A percentile compares a stretch with the other conserved stretches of the same genome.
Conservation (phyloP, 2,797 vertebrate genomes). For the Anguilla obscura region DNA sequence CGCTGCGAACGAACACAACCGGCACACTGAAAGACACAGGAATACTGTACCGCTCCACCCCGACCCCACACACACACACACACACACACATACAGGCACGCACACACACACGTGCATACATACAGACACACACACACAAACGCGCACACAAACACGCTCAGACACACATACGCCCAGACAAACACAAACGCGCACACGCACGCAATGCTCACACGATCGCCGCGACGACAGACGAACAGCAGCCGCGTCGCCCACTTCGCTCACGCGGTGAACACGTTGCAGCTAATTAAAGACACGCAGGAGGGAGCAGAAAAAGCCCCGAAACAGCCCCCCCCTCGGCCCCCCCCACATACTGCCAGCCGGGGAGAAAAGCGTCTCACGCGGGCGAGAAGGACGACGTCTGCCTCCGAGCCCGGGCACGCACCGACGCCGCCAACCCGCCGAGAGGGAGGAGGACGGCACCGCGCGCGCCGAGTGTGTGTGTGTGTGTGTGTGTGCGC, state of each 20-base stretch:
- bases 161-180: too few species aligned
- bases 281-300: slow-evolving; percentile 15
- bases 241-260: not conserved
- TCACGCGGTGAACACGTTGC: not conserved
- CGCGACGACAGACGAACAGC: not conserved
- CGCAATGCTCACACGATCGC: not conserved
- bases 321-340: too few species aligned
- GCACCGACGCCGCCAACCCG: not conserved
- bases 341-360: not conserved
- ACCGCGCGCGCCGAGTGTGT: not conserved
- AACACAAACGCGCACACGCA: too few species aligned
- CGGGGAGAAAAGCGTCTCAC: not conserved
- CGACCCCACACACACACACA: not conserved
- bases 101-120: not conserved
- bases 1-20: too few species aligned
- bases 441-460: not conserved
- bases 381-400: not conserved
- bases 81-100: not conserved
- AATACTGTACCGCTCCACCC: not conserved
- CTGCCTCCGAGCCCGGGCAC: not conserved
- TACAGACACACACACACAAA: not conserved
- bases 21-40: not conserved
- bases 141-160: not conserved
- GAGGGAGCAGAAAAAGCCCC: not conserved
- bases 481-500: not conserved